These are phyloP conservation scores for Malachius bipustulatus DNA, from an alignment of 2,888 invertebrate species.

Conservation along the genomic window DNA sequence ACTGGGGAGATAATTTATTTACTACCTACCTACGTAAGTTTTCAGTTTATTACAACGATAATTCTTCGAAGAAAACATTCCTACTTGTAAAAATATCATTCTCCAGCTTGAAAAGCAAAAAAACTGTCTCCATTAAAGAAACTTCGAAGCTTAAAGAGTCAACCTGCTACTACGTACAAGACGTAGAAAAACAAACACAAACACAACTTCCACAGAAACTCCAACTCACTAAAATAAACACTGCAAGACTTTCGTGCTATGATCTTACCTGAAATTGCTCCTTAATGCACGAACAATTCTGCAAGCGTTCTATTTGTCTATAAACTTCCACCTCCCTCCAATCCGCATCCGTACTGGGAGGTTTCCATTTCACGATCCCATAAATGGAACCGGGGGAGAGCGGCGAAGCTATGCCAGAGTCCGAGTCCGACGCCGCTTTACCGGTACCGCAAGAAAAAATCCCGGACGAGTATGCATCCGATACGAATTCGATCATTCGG, in stretches of 20 bases:
- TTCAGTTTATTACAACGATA: too few species aligned
- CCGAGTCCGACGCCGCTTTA: conserved; percentile 35
- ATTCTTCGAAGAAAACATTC: too few species aligned
- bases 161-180: not conserved
- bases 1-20: too few species aligned
- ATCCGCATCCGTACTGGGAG: conserved; percentile 16
- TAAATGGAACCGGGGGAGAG: conserved; percentile 33
- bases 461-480: too few species aligned
- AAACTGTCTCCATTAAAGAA: too few species aligned
- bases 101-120: too few species aligned
- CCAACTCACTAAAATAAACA: not conserved
- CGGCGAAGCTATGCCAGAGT: conserved; percentile 37
- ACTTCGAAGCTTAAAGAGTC: too few species aligned
- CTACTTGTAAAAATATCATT: too few species aligned
- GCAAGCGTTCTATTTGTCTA: conserved; percentile 14
- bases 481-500: too few species aligned
- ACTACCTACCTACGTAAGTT: too few species aligned
- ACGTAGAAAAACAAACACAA: conserved; percentile 3
- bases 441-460: too few species aligned
- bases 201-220: not conserved
- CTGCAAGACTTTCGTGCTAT: too few species aligned
- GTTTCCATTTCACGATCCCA: conserved; percentile 28
- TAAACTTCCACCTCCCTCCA: conserved; percentile 7
- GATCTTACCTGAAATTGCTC: conserved; percentile 29
- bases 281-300: conserved; percentile 29